Evolutionary conservation across 2,888 invertebrate species (phyloP).

Genomic region (Leucophenga maculata): DNA sequence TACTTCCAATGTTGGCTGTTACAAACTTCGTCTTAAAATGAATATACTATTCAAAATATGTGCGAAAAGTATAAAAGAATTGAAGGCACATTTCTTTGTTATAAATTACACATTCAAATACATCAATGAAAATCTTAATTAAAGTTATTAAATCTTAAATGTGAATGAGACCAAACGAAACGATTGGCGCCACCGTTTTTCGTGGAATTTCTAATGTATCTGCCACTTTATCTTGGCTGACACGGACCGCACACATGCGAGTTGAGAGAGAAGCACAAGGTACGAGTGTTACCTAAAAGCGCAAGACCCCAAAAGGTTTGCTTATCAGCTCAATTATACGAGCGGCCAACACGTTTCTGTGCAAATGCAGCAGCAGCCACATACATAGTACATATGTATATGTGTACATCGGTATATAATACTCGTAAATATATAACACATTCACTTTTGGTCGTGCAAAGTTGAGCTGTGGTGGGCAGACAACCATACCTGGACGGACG

Average conservation of each 20-base stretch:
- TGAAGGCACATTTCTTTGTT: too few species aligned
- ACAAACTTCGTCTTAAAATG: too few species aligned
- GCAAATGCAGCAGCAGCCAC: constrained; percentile 31
- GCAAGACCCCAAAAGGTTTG: constrained; percentile 26
- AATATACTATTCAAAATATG: too few species aligned
- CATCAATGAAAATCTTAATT: constrained; percentile 52
- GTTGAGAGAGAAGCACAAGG: constrained; percentile 6
- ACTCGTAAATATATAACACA: background rate
- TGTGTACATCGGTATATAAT: background rate
- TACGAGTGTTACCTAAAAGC: constrained; percentile 20
- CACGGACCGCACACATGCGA: constrained; percentile 53
- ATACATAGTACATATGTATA: constrained; percentile 2
- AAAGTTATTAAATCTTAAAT: constrained; percentile 54
- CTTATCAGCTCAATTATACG: constrained; percentile 61
- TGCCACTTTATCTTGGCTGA: constrained; percentile 1
- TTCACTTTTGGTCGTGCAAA: constrained; percentile 13
- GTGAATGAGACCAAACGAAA: constrained; percentile 16
- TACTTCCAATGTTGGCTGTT: too few species aligned
- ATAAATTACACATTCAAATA: background rate
- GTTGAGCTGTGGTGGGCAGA: constrained; percentile 2
- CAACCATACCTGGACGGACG: too few species aligned
- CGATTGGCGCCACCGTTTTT: constrained; percentile 59
- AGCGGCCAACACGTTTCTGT: constrained; percentile 52
- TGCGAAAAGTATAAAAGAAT: too few species aligned
- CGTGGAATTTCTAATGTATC: constrained; percentile 7